phyloP scores from a whole-genome alignment of 2,113 vertebrate species.

The Rhinolophus sinicus region DNA sequence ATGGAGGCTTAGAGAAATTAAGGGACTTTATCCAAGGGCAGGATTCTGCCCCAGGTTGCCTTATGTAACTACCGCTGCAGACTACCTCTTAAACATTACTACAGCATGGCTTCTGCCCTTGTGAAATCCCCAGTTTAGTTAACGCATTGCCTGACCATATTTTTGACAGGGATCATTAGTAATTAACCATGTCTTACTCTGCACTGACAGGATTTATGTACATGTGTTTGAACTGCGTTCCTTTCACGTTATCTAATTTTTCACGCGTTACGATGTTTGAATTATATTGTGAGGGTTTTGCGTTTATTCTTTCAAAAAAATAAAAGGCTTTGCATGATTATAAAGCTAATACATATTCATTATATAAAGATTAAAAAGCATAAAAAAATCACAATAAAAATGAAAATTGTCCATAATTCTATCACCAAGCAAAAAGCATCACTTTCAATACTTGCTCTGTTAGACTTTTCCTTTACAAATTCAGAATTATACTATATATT shows the following conservation, averaged over 20 bases:
- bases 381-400: slow-evolving; percentile 4
- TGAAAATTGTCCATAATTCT: neutral
- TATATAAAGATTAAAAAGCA: slow-evolving; percentile 50
- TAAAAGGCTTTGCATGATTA: slow-evolving; percentile 8
- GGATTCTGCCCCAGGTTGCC: neutral
- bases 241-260: slow-evolving; percentile 3
- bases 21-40: neutral
- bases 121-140: neutral
- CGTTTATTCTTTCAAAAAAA: slow-evolving; percentile 49
- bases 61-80: neutral
- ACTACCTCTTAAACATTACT: neutral
- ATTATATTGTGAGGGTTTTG: slow-evolving; percentile 16
- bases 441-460: neutral
- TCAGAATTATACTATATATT: neutral
- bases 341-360: slow-evolving; percentile 61
- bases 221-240: slow-evolving; percentile 21
- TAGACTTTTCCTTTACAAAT: slow-evolving; percentile 21
- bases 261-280: slow-evolving; percentile 3
- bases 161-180: slow-evolving; percentile 22
- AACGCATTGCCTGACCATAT: neutral
- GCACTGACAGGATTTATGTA: neutral
- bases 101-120: neutral
- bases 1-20: neutral
- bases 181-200: neutral
- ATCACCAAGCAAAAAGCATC: neutral